Percentiles rank a stretch among this genome's conserved stretches.
These are phyloP conservation scores for Vollenhovia emeryi DNA, from an alignment of 1,140 invertebrate genomes.

Conservation along the genomic window DNA sequence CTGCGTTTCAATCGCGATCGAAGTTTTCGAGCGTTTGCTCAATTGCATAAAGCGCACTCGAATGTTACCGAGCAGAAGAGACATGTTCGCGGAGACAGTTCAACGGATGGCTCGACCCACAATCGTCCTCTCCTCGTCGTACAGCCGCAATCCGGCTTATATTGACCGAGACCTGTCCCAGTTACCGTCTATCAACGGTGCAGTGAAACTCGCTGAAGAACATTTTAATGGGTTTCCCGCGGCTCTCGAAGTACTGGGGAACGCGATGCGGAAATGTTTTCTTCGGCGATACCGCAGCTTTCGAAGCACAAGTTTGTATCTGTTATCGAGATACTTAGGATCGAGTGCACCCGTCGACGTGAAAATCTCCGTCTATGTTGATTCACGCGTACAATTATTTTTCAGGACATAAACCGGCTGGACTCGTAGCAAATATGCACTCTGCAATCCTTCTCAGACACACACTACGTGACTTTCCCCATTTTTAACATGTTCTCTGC, in stretches of 20 bases:
- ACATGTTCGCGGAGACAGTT: slow-evolving; percentile 6
- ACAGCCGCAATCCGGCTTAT: not conserved
- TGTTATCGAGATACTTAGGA: not conserved
- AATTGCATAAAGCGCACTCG: not conserved
- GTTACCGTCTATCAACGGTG: not conserved
- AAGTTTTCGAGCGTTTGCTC: not conserved
- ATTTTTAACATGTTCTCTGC: not conserved
- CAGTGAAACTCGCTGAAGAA: slow-evolving; percentile 7
- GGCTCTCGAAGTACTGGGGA: not conserved
- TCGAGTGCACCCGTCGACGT: not conserved
- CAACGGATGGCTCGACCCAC: not conserved
- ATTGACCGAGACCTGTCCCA: not conserved
- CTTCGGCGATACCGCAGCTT: not conserved
- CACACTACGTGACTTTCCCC: not conserved
- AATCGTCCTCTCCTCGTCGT: slow-evolving; percentile 17
- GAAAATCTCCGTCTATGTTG: not conserved
- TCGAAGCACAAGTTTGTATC: not conserved
- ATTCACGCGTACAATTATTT: not conserved
- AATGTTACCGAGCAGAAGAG: not conserved
- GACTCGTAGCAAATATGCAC: not conserved
- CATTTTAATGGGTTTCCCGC: slow-evolving; percentile 34
- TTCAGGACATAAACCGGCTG: not conserved
- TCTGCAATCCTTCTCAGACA: not conserved
- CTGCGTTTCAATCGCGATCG: not conserved
- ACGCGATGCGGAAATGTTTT: slow-evolving; percentile 6